phyloP scores from a whole-genome alignment of 2,113 vertebrate genomes.

The Paradoxurus hermaphroditus region DNA sequence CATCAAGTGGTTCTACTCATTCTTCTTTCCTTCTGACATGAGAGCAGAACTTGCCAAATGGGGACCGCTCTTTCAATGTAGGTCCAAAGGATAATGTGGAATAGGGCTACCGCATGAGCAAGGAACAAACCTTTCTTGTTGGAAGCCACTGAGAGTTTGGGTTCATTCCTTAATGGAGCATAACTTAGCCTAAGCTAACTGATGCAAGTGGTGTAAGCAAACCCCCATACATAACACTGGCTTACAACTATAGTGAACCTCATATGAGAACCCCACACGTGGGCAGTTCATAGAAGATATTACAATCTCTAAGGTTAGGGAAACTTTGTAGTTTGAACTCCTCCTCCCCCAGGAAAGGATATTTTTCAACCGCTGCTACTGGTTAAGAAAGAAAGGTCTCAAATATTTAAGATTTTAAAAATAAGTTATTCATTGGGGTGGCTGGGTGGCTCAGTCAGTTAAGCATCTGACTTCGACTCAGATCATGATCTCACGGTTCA shows the following conservation, averaged over 20 bases:
- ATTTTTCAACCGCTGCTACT: not conserved
- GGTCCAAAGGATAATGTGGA: not conserved
- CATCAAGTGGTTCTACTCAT: not conserved
- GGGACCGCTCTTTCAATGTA: not conserved
- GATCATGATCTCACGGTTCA: too few relatives aligned
- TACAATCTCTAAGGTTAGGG: not conserved
- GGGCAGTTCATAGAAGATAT: not conserved
- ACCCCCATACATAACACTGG: not conserved
- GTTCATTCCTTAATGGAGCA: not conserved
- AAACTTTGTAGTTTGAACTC: not conserved
- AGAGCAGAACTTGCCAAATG: not conserved
- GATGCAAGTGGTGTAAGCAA: not conserved
- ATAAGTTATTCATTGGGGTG: not conserved
- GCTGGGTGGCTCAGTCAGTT: too few relatives aligned
- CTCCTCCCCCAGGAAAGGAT: not conserved
- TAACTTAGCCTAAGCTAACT: not conserved
- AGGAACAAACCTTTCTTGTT: not conserved
- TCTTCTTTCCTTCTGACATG: not conserved
- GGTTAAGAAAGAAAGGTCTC: not conserved
- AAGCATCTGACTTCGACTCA: too few relatives aligned
- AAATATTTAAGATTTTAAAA: slow-evolving; percentile 11
- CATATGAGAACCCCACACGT: not conserved
- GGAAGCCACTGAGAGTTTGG: not conserved
- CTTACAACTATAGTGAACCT: not conserved
- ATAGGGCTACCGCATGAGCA: not conserved